Conservation (phyloP, 2,888 invertebrate genomes). For the Leptopilina myrica region DNA sequence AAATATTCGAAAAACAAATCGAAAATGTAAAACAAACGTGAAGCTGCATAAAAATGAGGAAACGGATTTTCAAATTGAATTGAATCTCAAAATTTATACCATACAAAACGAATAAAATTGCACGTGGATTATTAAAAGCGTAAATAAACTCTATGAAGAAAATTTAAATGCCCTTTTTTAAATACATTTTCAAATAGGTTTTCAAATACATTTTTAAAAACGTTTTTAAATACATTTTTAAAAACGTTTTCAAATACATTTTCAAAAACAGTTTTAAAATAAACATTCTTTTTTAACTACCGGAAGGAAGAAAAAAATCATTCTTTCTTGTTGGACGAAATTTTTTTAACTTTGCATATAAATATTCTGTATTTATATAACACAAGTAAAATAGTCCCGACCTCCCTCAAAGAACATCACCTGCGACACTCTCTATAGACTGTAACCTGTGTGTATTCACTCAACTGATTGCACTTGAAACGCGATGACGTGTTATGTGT, state of each 20-base stretch:
- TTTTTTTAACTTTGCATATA: background rate
- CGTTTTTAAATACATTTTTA: too few species aligned
- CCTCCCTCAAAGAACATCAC: conserved; percentile 37
- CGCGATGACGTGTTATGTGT: conserved; percentile 28
- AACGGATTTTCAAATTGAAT: background rate
- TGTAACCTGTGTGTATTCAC: conserved; percentile 17
- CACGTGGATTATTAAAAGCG: background rate
- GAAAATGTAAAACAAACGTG: background rate
- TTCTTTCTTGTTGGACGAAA: too few species aligned
- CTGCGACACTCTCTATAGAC: conserved; percentile 5
- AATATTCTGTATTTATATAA: background rate
- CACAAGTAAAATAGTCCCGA: conserved; percentile 18
- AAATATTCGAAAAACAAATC: background rate
- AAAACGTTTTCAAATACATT: too few species aligned
- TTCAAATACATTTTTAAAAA: too few species aligned
- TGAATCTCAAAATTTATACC: background rate
- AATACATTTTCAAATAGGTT: too few species aligned
- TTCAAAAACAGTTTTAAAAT: too few species aligned
- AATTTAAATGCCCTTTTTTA: too few species aligned
- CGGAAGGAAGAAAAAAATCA: too few species aligned
- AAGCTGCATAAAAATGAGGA: background rate
- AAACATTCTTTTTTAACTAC: too few species aligned
- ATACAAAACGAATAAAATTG: background rate
- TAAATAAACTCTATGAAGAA: too few species aligned
- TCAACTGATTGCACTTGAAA: conserved; percentile 26